These are phyloP conservation scores for Shinisaurus crocodilurus DNA, from an alignment of 2,113 vertebrate genomes.

Conservation along the genomic window DNA sequence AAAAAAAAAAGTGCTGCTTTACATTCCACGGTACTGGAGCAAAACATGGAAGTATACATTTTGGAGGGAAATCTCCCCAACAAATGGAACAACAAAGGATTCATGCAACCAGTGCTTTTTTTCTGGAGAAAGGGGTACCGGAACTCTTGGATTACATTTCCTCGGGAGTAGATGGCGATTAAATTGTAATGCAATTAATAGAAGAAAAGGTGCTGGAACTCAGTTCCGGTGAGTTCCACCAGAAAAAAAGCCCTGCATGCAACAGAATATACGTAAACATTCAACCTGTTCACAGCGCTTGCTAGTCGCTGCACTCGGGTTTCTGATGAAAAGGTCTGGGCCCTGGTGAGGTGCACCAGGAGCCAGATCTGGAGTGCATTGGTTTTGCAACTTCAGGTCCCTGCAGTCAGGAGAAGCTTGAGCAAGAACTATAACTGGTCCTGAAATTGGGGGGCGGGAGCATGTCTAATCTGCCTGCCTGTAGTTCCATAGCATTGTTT, in stretches of 20 bases:
- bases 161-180: no score
- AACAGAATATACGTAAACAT: neutral
- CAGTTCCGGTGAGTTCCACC: no score
- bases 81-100: neutral
- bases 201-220: no score
- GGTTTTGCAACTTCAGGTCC: neutral
- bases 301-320: neutral
- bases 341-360: neutral
- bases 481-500: neutral
- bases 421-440: neutral
- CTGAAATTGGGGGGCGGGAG: neutral
- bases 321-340: neutral
- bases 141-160: no score
- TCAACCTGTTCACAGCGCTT: neutral
- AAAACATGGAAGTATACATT: neutral
- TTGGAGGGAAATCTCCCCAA: neutral
- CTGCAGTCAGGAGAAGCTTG: neutral
- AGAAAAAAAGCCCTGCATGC: no score
- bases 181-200: no score
- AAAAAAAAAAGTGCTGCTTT: neutral
- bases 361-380: neutral
- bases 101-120: no score
- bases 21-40: neutral
- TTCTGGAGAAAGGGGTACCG: no score
- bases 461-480: neutral